phyloP scores from a whole-genome alignment of 2,113 vertebrate genomes.

The Pterocles orientalis region DNA sequence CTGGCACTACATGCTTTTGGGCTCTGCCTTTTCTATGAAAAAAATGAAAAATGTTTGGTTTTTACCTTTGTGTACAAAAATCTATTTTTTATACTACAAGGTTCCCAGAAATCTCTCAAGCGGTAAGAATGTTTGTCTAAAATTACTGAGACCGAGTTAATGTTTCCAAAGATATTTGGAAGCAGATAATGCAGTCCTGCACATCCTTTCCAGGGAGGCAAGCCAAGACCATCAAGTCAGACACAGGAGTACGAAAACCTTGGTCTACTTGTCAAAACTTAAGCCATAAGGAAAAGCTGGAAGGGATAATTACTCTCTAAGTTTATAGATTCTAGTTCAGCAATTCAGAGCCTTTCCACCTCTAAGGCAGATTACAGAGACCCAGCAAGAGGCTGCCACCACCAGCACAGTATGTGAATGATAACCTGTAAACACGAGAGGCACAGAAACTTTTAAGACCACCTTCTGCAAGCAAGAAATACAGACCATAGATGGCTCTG shows the following conservation, averaged over 20 bases:
- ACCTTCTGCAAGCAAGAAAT: neutral
- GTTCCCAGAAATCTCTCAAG: neutral
- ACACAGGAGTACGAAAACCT: neutral
- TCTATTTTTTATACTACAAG: neutral
- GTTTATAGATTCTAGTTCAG: neutral
- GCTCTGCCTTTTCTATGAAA: neutral
- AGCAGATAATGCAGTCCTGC: neutral
- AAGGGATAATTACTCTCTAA: neutral
- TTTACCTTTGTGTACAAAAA: neutral
- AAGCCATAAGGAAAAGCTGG: neutral
- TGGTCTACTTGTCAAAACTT: neutral
- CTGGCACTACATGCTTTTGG: neutral
- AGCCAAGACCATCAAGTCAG: neutral
- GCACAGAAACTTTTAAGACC: neutral
- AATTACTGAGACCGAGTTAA: neutral
- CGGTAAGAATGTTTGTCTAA: neutral
- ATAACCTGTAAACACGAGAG: neutral
- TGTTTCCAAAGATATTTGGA: neutral
- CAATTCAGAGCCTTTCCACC: neutral
- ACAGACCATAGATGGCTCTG: neutral
- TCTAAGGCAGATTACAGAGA: neutral
- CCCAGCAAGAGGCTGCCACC: neutral
- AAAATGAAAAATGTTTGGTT: neutral
- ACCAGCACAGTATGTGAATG: neutral
- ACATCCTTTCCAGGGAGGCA: neutral